These are phyloP conservation scores for Oncopeltus fasciatus DNA, from an alignment of 1,140 invertebrate species.

Conservation along the genomic window DNA sequence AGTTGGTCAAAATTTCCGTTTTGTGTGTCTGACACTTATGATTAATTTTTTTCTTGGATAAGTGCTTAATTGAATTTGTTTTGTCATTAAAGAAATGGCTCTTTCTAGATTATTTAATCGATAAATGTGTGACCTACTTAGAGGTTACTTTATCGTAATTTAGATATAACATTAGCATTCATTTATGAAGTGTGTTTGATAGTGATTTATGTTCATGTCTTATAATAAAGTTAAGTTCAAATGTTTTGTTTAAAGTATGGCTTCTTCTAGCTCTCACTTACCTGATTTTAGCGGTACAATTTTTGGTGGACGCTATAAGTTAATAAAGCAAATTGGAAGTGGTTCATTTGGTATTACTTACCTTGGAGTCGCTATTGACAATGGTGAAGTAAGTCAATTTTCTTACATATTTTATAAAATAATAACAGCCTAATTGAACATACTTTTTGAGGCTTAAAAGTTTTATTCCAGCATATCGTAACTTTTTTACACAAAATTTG, in stretches of 20 bases:
- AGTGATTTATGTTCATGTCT: not conserved
- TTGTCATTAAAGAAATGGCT: no score
- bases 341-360: conserved; percentile 99
- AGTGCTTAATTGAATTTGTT: no score
- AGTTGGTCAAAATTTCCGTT: no score
- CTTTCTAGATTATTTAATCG: no score
- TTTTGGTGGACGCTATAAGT: conserved; percentile 81
- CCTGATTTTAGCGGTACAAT: conserved; percentile 40
- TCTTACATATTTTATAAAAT: no score
- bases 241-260: conserved; percentile 16
- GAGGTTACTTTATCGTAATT: not conserved
- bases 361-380: conserved; percentile 86
- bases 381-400: conserved; percentile 86
- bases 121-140: not conserved
- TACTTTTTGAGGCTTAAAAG: no score
- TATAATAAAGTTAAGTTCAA: not conserved
- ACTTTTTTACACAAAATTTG: no score
- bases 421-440: no score
- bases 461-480: no score
- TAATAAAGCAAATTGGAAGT: conserved; percentile 92
- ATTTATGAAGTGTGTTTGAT: not conserved
- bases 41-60: no score
- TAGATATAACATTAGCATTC: not conserved
- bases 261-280: conserved; percentile 27
- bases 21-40: no score